Evolutionary conservation across 2,888 invertebrate species (phyloP), one percentile per base, ranked within the genome.

Genomic region (Patella depressa): DNA sequence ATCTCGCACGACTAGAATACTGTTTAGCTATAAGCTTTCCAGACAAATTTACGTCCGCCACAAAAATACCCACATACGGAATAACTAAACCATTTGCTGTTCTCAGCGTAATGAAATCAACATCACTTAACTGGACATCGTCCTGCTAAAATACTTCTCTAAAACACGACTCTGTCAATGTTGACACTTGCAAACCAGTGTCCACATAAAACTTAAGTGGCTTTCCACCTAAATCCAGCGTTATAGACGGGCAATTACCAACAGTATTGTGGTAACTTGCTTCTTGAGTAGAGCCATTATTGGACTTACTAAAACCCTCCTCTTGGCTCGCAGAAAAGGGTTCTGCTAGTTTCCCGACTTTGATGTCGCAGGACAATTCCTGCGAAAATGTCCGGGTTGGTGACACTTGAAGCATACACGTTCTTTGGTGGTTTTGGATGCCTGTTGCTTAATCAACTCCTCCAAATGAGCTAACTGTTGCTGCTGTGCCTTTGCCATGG

Each of bases 311-410:
- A n/a, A n/a, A n/a, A n/a, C n/a, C n/a, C n/a, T n/a, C n/a, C 7
- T 15, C 59, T 59, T 59, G 59, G 59, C 59, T 19, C 59, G 59
- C 59, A 59, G 59, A 59, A 59, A 59, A 59, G 59, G 59, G 59
- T 59, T n/a, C 19, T 59, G 19, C 19, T 15, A 5, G 59, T 59
- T 59, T 59, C 19, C 59, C 59, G 59, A 59, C 5, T 59, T 59
- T 7, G 59, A 14, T n/a, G 4, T 17, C 15, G 17, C 12, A 7
- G 59, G 59, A 15, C 59, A 59, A 59, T 59, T 59, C 59, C 59
- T 59, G n/a, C 59, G 17, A 15, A 59, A 59, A 59, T 59, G 59
- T 5, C 59, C 59, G 59, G 59, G 59, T 19, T 59, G n/a, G 59
- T 59, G 17, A 19, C 59, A 59, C 12, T 17, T 19, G 7, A 59